Conservation (phyloP, 2,113 vertebrate species). For the Paradisaea rubra region DNA sequence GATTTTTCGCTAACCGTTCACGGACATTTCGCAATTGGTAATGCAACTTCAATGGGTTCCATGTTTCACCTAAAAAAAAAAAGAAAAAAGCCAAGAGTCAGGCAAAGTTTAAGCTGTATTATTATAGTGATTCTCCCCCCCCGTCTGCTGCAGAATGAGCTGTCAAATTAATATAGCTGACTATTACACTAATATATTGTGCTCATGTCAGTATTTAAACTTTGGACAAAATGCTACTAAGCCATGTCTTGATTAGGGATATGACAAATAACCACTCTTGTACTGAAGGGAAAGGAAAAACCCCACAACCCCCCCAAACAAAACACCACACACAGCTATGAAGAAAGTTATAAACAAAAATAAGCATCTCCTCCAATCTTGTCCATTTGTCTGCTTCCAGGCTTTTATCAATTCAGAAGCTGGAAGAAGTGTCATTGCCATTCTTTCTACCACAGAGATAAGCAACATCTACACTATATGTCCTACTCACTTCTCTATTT, state of each 20-base stretch:
- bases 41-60: background rate
- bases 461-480: background rate
- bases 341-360: background rate
- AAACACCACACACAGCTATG: background rate
- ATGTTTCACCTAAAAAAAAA: background rate
- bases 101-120: background rate
- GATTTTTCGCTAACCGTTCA: background rate
- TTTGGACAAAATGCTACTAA: background rate
- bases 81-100: background rate
- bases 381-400: background rate
- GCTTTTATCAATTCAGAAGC: background rate
- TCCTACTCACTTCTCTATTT: background rate
- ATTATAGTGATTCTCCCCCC: background rate
- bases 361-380: background rate
- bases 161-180: background rate
- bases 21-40: background rate
- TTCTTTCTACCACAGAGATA: background rate
- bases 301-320: background rate
- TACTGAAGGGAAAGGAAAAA: background rate
- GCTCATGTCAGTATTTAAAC: background rate
- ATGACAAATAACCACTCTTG: background rate
- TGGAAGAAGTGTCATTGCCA: background rate
- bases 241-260: background rate
- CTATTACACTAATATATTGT: background rate
- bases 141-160: background rate